A percentile compares a stretch with the other conserved stretches of the same genome.
These are phyloP conservation scores for Clarias platycephalus DNA, from an alignment of 2,797 vertebrate species.

Conservation along the genomic window DNA sequence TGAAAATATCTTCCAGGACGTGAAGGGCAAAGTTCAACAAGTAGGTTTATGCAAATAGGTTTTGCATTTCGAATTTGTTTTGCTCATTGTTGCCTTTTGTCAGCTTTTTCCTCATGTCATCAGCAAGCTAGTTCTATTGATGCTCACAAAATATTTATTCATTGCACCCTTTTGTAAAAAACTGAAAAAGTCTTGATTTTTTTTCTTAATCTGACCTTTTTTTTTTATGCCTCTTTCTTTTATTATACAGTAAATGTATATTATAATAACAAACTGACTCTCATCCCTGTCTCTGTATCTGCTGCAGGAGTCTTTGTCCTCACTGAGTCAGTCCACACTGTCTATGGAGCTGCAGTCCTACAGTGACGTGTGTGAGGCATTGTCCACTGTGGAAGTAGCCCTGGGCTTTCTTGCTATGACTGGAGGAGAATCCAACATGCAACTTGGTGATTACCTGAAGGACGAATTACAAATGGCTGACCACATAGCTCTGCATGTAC, in stretches of 20 bases:
- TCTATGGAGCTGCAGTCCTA: constrained; percentile 85
- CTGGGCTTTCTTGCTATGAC: constrained; percentile 90
- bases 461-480: constrained; percentile 85
- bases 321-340: constrained; percentile 70
- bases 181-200: too few relatives aligned
- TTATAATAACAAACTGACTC: neutral
- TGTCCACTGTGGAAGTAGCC: constrained; percentile 81
- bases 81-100: too few relatives aligned
- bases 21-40: constrained; percentile 82
- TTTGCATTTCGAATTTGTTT: too few relatives aligned
- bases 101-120: too few relatives aligned
- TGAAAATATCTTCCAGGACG: constrained; percentile 81
- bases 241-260: neutral
- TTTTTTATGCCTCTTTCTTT: neutral
- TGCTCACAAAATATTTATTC: too few relatives aligned
- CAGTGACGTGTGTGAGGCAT: constrained; percentile 89
- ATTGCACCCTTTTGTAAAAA: too few relatives aligned
- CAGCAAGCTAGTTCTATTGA: too few relatives aligned
- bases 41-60: constrained; percentile 63
- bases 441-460: constrained; percentile 79
- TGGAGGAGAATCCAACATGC: constrained; percentile 77
- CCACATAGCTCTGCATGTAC: constrained; percentile 77
- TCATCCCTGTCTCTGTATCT: neutral
- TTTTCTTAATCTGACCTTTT: neutral
- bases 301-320: constrained; percentile 78